Evolutionary conservation across 2,113 vertebrate species (phyloP).

Genomic region (Aptenodytes forsteri): DNA sequence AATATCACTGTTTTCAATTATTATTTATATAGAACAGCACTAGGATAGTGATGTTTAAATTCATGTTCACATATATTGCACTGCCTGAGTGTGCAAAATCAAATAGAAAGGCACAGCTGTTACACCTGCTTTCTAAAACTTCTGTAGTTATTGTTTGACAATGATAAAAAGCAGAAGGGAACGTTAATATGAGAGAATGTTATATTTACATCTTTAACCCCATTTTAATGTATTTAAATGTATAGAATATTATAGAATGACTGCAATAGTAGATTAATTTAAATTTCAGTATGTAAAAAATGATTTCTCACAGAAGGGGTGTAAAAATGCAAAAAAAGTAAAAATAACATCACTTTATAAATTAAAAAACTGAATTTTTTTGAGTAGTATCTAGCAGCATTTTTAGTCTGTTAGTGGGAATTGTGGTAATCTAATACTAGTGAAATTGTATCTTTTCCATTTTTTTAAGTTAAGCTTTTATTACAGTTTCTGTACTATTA

Average conservation of each 20-base stretch:
- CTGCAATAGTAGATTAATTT: background rate
- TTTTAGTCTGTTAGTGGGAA: background rate
- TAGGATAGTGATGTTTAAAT: background rate
- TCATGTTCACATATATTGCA: background rate
- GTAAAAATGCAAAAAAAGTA: background rate
- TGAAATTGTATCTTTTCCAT: background rate
- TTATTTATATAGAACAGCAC: background rate
- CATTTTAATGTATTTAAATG: background rate
- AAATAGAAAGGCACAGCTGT: background rate
- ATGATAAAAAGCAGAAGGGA: background rate
- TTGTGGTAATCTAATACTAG: background rate
- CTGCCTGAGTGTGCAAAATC: background rate
- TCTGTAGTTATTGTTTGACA: background rate
- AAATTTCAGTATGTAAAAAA: background rate
- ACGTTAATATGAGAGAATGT: background rate
- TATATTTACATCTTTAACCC: background rate
- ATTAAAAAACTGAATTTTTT: fast-evolving
- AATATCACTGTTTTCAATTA: background rate
- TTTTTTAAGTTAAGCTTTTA: background rate
- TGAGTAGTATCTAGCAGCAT: background rate
- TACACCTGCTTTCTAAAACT: background rate
- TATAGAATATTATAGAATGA: background rate
- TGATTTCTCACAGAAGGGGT: background rate
- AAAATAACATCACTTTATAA: background rate
- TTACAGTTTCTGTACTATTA: background rate